A percentile compares a stretch with the other conserved stretches of the same genome.
Conservation (phyloP, 1,140 invertebrate genomes). For the Augochlora pura region DNA sequence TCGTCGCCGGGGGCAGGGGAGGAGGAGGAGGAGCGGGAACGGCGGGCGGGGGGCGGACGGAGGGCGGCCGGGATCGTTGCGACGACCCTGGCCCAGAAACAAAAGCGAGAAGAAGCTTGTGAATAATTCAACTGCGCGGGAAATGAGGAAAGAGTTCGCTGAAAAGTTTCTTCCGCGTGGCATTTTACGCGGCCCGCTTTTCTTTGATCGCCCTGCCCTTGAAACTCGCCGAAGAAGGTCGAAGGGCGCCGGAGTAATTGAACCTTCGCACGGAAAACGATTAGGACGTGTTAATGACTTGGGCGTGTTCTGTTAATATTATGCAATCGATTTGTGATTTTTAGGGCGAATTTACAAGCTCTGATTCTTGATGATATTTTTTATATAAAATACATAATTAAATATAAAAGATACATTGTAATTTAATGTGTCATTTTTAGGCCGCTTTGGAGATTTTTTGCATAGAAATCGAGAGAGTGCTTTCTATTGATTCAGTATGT, state of each 20-base stretch:
- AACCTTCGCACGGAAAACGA: neutral
- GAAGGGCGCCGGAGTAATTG: constrained; percentile 31
- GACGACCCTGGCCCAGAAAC: constrained; percentile 80
- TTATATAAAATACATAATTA: no score
- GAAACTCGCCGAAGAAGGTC: constrained; percentile 29
- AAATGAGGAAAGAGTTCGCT: constrained; percentile 79
- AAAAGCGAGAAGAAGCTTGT: constrained; percentile 78
- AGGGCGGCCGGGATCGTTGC: constrained; percentile 64
- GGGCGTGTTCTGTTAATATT: neutral
- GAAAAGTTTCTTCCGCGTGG: constrained; percentile 75
- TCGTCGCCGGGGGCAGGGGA: constrained; percentile 64
- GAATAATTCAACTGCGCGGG: constrained; percentile 79
- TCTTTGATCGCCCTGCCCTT: constrained; percentile 52
- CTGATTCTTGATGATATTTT: no score
- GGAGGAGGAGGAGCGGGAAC: neutral
- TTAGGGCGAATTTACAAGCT: neutral
- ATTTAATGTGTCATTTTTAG: no score
- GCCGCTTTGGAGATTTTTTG: no score
- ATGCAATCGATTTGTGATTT: neutral
- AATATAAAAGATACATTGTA: no score
- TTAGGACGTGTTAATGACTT: constrained; percentile 1
- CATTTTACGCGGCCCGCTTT: constrained; percentile 72
- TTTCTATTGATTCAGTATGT: no score
- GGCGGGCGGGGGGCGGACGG: neutral
- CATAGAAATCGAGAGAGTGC: no score